These are phyloP conservation scores for Sceloporus tristichus DNA, from an alignment of 2,113 vertebrate species.

Conservation along the genomic window DNA sequence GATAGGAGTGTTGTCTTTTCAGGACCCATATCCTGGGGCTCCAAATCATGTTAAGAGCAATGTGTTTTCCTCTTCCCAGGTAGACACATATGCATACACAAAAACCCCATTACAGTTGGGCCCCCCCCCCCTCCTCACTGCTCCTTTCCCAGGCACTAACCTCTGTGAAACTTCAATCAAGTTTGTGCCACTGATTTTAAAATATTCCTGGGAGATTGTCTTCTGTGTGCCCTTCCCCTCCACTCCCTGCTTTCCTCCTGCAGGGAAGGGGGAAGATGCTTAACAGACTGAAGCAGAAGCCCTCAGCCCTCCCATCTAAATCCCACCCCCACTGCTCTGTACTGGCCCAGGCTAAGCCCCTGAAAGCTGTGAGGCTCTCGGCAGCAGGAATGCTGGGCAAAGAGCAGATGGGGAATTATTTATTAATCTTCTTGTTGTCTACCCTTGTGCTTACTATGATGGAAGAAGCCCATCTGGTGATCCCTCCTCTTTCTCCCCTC, in stretches of 20 bases:
- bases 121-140: too few relatives aligned
- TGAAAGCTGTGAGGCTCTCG: neutral
- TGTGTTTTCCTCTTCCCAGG: neutral
- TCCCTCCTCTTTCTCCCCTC: neutral
- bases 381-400: neutral
- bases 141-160: slow-evolving; percentile 1
- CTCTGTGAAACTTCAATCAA: neutral
- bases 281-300: neutral
- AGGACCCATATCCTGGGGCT: neutral
- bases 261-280: neutral
- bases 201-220: neutral
- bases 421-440: slow-evolving; percentile 6
- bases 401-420: slow-evolving; percentile 26
- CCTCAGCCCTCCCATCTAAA: neutral
- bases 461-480: slow-evolving; percentile 11
- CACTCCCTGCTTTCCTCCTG: neutral
- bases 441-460: slow-evolving; percentile 7
- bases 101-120: neutral
- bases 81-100: neutral
- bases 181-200: neutral
- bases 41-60: slow-evolving; percentile 3
- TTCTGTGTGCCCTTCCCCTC: neutral
- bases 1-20: neutral
- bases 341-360: slow-evolving; percentile 25
- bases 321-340: neutral